Base-by-base conservation (phyloP, 2,113 vertebrate species). In the Corythaixoides concolor region DNA sequence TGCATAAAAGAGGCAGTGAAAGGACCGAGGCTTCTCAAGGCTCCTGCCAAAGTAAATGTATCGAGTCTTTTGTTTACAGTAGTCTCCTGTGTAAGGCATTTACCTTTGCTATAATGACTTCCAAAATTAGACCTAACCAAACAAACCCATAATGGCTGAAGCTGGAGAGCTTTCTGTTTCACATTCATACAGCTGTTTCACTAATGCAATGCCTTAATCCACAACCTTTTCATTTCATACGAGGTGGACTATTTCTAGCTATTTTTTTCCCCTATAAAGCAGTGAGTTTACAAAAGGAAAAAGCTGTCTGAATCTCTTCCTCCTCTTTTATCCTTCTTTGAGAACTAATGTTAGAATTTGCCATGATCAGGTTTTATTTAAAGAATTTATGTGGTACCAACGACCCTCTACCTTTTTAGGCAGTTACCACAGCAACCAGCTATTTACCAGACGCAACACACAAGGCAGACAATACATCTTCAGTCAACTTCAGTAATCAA, bases 211-310 rank as follows among this genome's bases (percentile, higher is more conserved):
- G 70, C 89, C 73, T 93, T 91, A 63, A 88, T 90, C 89, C 95
- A 82, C 94, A 79, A 45, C 94, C 84, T 85, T 92, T 85, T 89
- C 95, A 90, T 85, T 97, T 64, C 9, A 19, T 28, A 74, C 3
- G 28, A 97, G 96, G 93, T 94, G 62, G 68, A 43, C 91, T 96
- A 95, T 95, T 97, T 94, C 96, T 78, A 95, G 95, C 85, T 88
- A 85, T 63, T 95, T 91, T 91, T 84, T 93, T 80, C 80, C 80
- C 85, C 92, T 88, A 78, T 93, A 95, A 94, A 97, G 90, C 78
- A 88, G 83, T 3, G 23, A 92, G 94, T 98, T 96, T 97, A 94
- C 91, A 89, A 92, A 96, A 97, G 95, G 94, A 97, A 97, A 91
- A 90, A 94, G 66, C 82, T 90, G 95, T 97, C 96, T 97, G 92